Percentiles rank a stretch among this genome's conserved stretches.
Evolutionary conservation across 2,113 vertebrate genomes (phyloP).

Genomic region (Neolamprologus cancellatus): DNA sequence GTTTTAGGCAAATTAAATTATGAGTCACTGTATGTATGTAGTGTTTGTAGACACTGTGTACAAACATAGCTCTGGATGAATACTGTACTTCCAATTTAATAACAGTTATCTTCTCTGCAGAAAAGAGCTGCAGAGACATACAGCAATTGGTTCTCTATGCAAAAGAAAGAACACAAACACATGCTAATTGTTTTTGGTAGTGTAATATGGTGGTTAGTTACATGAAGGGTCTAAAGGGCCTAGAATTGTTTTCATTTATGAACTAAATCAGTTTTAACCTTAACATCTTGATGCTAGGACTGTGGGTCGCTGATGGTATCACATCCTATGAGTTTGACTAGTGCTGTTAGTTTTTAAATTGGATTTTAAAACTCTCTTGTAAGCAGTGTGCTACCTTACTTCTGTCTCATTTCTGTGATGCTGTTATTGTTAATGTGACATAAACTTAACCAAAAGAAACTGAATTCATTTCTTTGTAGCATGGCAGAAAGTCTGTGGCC

Average conservation of each 20-base stretch:
- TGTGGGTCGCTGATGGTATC: not conserved
- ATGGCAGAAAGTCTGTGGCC: not conserved
- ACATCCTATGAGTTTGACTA: not conserved
- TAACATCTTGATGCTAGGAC: not conserved
- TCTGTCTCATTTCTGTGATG: not conserved
- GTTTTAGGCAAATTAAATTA: not conserved
- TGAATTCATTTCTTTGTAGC: not conserved
- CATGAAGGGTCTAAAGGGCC: not conserved
- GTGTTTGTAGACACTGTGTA: not conserved
- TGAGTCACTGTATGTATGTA: not conserved
- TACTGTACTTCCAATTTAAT: not conserved
- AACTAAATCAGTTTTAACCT: not conserved
- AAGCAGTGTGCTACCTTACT: not conserved
- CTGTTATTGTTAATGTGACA: not conserved
- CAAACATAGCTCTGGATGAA: not conserved
- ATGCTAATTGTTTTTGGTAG: not conserved
- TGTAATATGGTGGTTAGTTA: not conserved
- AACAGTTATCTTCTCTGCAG: not conserved
- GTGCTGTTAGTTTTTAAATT: not conserved
- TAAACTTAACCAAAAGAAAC: not conserved
- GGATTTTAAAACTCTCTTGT: not conserved
- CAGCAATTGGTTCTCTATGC: not conserved
- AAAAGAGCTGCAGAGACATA: not conserved
- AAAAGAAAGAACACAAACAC: not conserved
- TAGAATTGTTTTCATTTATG: not conserved